Evolutionary conservation across 2,113 vertebrate species (phyloP), one percentile per base, ranked within the genome.

Genomic region (Platichthys flesus): DNA sequence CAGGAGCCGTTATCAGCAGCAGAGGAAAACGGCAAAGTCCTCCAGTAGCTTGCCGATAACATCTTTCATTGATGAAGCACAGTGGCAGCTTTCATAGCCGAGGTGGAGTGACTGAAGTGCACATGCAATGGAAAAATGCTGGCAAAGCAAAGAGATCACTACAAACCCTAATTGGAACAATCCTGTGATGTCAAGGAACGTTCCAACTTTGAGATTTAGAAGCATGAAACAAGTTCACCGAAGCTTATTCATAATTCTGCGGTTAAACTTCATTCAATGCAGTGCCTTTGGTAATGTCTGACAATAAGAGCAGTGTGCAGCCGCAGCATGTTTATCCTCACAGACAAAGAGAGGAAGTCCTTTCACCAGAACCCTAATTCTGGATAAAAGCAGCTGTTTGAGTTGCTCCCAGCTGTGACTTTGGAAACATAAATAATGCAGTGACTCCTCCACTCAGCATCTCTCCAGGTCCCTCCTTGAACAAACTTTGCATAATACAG

Each of bases 401-500:
- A 71, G 0, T 74, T 26, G 49, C 65, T 78, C 64, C 65, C 62
- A 73, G 65, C 23, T 59, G 71, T 42, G 59, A 58, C 63, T 58
- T 83, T 73, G 67, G 54, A 37, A 26, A 18, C 5, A 84, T 81
- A 73, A 84, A 90, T 81, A 81, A 86, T 82, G 74, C 58, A 85
- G 4, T 1, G 31, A 73, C 66, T 67, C 64, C 67, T 65, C 28
- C 52, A 60, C 65, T 79, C 47, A 9, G 23, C 67, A 40, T 81
- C 56, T 70, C 67, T 71, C 67, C 52, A 9, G 20, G 69, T 77
- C 74, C 51, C 83, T 85, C 79, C 87, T 74, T 82, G 67, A 79
- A 66, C 79, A 89, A 90, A 87, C 79, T 16, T 76, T 80, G 60
- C 75, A 88, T 83, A 83, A 79, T 71, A 88, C 78, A 82, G 74